Evolutionary conservation across 2,797 vertebrate species (phyloP).

Genomic region (Cynopterus sphinx): DNA sequence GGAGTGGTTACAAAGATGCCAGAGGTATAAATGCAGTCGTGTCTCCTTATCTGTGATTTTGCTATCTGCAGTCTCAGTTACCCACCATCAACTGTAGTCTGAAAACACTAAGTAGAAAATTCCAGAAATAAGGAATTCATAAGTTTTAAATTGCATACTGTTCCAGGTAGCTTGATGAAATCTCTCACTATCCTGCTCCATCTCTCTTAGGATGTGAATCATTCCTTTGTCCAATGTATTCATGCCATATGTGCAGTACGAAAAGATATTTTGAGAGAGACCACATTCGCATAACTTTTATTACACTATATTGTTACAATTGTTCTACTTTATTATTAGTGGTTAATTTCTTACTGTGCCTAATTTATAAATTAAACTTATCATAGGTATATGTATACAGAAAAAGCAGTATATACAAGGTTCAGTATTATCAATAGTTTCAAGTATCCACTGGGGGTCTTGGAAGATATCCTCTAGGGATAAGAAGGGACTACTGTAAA

Average conservation of each 20-base stretch:
- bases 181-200: not conserved
- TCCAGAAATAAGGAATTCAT: too few relatives aligned
- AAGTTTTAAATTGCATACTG: not conserved
- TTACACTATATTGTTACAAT: not conserved
- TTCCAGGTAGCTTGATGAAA: not conserved
- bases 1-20: too few relatives aligned
- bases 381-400: not conserved
- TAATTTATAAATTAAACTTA: not conserved
- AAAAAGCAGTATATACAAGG: not conserved
- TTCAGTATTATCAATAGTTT: not conserved
- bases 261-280: not conserved
- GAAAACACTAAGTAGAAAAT: too few relatives aligned
- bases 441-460: not conserved
- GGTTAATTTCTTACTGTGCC: not conserved
- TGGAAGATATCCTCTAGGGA: not conserved
- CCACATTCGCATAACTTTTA: not conserved
- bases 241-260: too few relatives aligned
- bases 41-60: too few relatives aligned
- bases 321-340: not conserved
- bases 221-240: too few relatives aligned
- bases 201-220: accelerated
- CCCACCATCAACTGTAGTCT: too few relatives aligned
- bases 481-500: not conserved
- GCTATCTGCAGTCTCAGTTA: too few relatives aligned
- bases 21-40: too few relatives aligned